A percentile compares a stretch with the other conserved stretches of the same genome.
phyloP scores from a whole-genome alignment of 2,888 invertebrate genomes.

The Nemapogon koenigi region DNA sequence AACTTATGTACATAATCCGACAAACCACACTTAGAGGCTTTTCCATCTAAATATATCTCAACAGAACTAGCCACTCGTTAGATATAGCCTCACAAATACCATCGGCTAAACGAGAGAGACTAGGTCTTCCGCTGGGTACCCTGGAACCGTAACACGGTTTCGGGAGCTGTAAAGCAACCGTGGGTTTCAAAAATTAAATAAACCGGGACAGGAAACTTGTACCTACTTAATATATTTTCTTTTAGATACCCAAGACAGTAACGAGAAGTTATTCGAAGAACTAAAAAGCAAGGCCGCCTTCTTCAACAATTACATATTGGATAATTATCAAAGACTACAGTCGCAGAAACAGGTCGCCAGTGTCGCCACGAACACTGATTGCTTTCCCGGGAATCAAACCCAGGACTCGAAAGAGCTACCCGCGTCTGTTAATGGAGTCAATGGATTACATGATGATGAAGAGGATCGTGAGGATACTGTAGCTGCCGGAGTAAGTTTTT shows the following conservation, averaged over 20 bases:
- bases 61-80: too few species aligned
- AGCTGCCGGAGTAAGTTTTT: conserved; percentile 32
- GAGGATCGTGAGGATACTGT: conserved; percentile 29
- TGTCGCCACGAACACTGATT: conserved; percentile 42
- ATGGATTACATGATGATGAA: conserved; percentile 35
- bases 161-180: too few species aligned
- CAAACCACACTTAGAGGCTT: too few species aligned
- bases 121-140: too few species aligned
- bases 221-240: background rate
- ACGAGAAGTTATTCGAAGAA: conserved; percentile 63
- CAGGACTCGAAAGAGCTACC: conserved; percentile 14
- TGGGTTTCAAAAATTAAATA: too few species aligned
- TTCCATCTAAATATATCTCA: too few species aligned
- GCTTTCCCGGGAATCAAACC: background rate
- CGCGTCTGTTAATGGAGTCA: conserved; percentile 11
- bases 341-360: conserved; percentile 34
- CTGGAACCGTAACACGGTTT: too few species aligned
- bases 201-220: too few species aligned
- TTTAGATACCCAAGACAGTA: conserved; percentile 59
- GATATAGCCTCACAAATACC: too few species aligned
- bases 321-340: conserved; percentile 41
- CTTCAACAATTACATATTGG: conserved; percentile 69
- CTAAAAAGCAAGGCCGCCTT: conserved; percentile 68
- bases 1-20: too few species aligned
- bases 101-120: too few species aligned